Conservation (phyloP, 2,888 invertebrate genomes). For the Pseudococcus longispinus region DNA sequence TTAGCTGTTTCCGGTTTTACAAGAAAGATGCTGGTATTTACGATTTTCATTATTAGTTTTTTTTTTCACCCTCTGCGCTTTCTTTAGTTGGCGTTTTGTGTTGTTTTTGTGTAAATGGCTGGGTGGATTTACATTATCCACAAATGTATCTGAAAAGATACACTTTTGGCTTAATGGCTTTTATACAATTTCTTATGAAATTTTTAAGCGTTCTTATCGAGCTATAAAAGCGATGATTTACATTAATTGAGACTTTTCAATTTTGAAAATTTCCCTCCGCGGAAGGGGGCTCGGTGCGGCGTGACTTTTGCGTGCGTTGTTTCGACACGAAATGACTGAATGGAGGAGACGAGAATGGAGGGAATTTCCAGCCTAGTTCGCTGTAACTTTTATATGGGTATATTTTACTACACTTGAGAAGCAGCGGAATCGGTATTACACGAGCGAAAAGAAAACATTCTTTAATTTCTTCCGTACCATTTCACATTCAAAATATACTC, state of each 20-base stretch:
- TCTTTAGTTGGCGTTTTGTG: neutral
- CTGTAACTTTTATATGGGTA: neutral
- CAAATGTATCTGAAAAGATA: conserved; percentile 32
- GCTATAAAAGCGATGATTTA: conserved; percentile 20
- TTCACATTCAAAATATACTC: conserved; percentile 33
- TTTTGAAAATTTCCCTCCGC: neutral
- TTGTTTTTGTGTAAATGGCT: neutral
- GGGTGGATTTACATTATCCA: neutral
- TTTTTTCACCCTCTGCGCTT: neutral
- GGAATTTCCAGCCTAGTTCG: neutral
- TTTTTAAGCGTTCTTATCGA: conserved; percentile 32
- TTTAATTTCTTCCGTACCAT: conserved; percentile 39
- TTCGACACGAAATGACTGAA: too few species aligned
- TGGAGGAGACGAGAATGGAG: neutral
- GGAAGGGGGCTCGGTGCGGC: neutral
- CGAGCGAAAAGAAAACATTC: conserved; percentile 32
- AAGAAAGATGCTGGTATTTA: conserved; percentile 33
- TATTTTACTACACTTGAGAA: neutral
- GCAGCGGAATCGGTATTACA: neutral
- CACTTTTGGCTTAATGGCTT: neutral
- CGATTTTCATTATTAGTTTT: conserved; percentile 44
- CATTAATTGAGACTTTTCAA: conserved; percentile 37
- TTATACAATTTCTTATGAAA: conserved; percentile 36
- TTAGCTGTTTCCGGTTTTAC: conserved; percentile 15
- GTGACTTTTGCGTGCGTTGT: neutral